Evolutionary conservation across 2,113 vertebrate genomes (phyloP).

Genomic region (Menura novaehollandiae): DNA sequence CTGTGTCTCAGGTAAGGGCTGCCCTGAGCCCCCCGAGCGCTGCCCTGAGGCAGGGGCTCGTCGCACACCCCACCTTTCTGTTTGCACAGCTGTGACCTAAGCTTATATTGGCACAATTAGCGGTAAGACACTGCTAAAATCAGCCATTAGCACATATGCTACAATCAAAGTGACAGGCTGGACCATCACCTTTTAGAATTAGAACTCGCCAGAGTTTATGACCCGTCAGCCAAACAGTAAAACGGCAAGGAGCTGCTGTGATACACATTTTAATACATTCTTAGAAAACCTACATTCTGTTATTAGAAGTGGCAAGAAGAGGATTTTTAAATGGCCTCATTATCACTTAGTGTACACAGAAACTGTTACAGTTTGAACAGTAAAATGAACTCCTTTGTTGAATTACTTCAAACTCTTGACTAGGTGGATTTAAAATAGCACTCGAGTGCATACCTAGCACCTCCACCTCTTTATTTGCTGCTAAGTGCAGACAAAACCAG

Average conservation of each 20-base stretch:
- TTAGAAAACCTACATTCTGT: background rate
- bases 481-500: background rate
- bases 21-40: background rate
- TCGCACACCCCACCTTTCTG: background rate
- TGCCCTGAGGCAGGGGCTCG: background rate
- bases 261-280: background rate
- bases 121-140: background rate
- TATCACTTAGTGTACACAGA: background rate
- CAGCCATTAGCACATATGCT: background rate
- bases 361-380: background rate
- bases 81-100: background rate
- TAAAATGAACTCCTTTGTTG: background rate
- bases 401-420: background rate
- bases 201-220: background rate
- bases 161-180: background rate
- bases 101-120: background rate
- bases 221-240: background rate
- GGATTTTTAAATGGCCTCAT: constrained; percentile 40
- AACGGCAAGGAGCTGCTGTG: background rate
- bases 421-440: background rate
- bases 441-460: background rate
- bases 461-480: background rate
- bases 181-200: background rate
- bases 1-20: background rate
- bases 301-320: background rate